phyloP scores from a whole-genome alignment of 2,113 vertebrate species.

The Heterocephalus glaber region DNA sequence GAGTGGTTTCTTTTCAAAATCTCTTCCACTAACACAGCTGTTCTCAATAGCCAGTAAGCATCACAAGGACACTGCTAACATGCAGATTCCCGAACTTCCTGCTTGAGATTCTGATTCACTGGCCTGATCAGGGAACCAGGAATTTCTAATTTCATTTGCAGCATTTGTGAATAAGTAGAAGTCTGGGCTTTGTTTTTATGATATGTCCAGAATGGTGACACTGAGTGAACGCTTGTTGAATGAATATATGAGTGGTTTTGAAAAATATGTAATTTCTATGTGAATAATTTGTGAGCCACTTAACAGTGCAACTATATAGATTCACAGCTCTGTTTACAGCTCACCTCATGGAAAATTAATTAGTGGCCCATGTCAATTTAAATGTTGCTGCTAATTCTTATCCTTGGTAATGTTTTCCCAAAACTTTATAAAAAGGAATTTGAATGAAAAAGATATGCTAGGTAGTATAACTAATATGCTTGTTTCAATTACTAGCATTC shows the following conservation, averaged over 20 bases:
- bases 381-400: background rate
- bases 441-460: background rate
- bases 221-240: background rate
- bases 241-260: background rate
- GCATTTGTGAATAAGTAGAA: background rate
- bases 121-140: background rate
- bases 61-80: background rate
- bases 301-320: background rate
- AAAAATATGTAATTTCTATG: slow-evolving; percentile 42
- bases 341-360: background rate
- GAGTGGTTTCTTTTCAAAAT: background rate
- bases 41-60: background rate
- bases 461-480: background rate
- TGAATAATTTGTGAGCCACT: slow-evolving; percentile 26
- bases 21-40: background rate
- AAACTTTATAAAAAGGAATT: background rate
- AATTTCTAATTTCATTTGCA: background rate
- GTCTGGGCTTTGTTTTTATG: background rate
- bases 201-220: background rate
- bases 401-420: background rate
- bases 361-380: background rate
- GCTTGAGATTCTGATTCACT: background rate
- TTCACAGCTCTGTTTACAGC: background rate
- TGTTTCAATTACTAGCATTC: slow-evolving; percentile 29
- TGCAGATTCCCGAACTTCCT: background rate